A percentile compares a stretch with the other conserved stretches of the same genome.
Evolutionary conservation across 1,140 invertebrate genomes (phyloP).

Genomic region (Polypedilum pembai): DNA sequence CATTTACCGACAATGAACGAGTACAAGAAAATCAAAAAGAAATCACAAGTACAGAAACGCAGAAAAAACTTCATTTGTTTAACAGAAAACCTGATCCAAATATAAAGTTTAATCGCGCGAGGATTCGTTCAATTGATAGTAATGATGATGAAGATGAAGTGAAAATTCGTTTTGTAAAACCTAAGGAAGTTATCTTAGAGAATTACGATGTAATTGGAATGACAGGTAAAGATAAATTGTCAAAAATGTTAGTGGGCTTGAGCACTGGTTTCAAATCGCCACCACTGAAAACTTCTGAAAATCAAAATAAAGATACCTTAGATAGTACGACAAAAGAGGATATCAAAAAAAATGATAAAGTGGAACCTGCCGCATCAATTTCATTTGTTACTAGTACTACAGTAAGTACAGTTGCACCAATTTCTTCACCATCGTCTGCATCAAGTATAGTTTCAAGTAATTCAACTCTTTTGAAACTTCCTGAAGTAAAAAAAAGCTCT

Average conservation of each 20-base stretch:
- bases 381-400: not conserved
- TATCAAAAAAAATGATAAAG: not conserved
- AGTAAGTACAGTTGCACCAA: not conserved
- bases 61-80: constrained; percentile 1
- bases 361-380: not conserved
- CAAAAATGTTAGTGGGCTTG: not conserved
- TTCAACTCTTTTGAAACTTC: not conserved
- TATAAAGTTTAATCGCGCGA: not conserved
- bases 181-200: not conserved
- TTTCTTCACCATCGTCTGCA: not conserved
- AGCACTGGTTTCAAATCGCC: not conserved
- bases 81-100: not conserved
- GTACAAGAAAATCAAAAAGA: not conserved
- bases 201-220: not conserved
- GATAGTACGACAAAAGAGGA: not conserved
- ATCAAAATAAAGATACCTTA: not conserved
- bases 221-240: not conserved
- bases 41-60: not conserved
- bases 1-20: not conserved
- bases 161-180: constrained; percentile 10
- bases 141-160: not conserved
- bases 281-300: not conserved
- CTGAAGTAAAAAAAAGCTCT: not conserved
- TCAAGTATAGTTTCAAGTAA: not conserved
- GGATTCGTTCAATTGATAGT: not conserved